Evolutionary conservation across 1,140 invertebrate genomes (phyloP), one percentile per base, ranked within the genome.

Genomic region (Neodiprion lecontei): DNA sequence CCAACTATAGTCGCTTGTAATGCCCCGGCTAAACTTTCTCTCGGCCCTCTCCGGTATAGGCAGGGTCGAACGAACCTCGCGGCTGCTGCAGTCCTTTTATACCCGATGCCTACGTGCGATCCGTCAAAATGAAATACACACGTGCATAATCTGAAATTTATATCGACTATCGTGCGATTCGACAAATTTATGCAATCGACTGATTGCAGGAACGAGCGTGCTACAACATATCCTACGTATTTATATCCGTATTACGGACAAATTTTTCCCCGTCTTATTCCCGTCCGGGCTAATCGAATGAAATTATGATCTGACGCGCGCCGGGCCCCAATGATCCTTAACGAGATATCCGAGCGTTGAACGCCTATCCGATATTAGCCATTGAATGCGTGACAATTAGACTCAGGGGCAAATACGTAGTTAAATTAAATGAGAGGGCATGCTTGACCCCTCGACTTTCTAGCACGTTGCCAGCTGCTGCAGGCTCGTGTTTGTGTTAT

Each of bases 351-450:
- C 5, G 28, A 40, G 28, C 28, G 2, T 40, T 40, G 28, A 40
- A 40, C 28, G 28, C 28, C 28, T 40, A 40, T 40, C 28, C 28
- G 28, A 40, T 40, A 40, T 40, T 40, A 40, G 28, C 28, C 28
- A 40, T 40, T 40, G 28, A 40, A 61, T 61, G 53, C 53, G 53
- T 61, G 53, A 61, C 53, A 61, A 61, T 61, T 61, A 61, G 53
- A 61, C n/a, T 4, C 53, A 61, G 11, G 28, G 53, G 53, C n/a
- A 61, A 61, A 61, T 61, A 61, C 11, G n/a, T 61, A 17, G 53
- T 61, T 61, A 61, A 61, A 61, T 61, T 61, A 61, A 61, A 61
- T 61, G 11, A 61, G 53, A 61, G 53, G 53, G 53, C 53, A 61
- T 12, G 11, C 53, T 61, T 61, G 53, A 61, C 4, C 53, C 28